Percentiles rank a stretch among this genome's conserved stretches.
Conservation (phyloP, 2,113 vertebrate genomes). For the Ahaetulla prasina region DNA sequence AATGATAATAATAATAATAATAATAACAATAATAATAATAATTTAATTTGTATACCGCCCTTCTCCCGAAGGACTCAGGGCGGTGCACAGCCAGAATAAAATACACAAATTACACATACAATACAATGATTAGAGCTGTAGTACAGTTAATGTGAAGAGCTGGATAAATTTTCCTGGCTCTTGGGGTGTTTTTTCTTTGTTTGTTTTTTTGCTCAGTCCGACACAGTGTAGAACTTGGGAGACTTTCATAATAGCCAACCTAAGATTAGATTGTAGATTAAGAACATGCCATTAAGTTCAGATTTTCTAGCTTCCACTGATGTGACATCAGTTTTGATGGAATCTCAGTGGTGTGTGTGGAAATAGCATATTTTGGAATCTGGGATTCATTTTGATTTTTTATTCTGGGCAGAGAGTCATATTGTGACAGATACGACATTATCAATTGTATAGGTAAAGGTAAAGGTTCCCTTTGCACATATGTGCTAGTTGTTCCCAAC, state of each 20-base stretch:
- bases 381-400: neutral
- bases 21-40: too few relatives aligned
- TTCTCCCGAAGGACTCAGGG: too few relatives aligned
- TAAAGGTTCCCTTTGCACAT: too few relatives aligned
- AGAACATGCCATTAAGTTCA: neutral
- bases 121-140: neutral
- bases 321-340: neutral
- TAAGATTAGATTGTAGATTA: neutral
- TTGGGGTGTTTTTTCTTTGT: neutral
- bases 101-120: too few relatives aligned
- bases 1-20: too few relatives aligned
- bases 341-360: neutral
- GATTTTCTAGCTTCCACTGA: neutral
- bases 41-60: too few relatives aligned
- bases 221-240: neutral
- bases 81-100: too few relatives aligned
- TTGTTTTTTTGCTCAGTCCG: neutral
- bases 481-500: too few relatives aligned
- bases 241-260: neutral
- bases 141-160: neutral
- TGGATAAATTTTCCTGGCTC: neutral
- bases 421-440: neutral
- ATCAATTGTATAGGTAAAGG: neutral
- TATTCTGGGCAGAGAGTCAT: neutral
- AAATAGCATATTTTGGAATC: neutral